These are phyloP conservation scores for Pantelozetes paolii DNA, from an alignment of 2,888 invertebrate genomes.

Conservation along the genomic window DNA sequence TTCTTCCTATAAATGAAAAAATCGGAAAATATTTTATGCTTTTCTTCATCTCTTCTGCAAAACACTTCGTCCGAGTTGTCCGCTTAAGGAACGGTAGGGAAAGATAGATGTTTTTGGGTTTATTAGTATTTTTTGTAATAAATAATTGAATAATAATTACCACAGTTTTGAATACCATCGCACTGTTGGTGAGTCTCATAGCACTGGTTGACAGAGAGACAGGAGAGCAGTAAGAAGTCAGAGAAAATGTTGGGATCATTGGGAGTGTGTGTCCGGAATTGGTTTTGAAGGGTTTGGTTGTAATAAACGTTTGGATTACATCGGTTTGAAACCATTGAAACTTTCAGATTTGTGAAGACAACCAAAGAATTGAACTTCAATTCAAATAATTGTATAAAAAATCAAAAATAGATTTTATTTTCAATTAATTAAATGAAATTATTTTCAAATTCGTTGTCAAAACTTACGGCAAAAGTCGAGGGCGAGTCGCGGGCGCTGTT, in stretches of 20 bases:
- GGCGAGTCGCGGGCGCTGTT: conserved; percentile 49
- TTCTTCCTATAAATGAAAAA: conserved; percentile 49
- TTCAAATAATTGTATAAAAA: neutral
- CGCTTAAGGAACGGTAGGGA: conserved; percentile 2
- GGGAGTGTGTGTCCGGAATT: neutral
- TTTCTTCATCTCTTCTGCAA: conserved; percentile 50
- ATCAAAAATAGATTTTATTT: neutral
- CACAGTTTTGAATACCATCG: conserved; percentile 55
- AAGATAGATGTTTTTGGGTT: too few species aligned
- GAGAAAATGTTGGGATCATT: too few species aligned
- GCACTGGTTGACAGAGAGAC: conserved; percentile 43
- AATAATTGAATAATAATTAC: too few species aligned
- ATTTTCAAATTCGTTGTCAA: neutral
- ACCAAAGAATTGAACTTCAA: conserved; percentile 52
- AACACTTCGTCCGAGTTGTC: conserved; percentile 54
- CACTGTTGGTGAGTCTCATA: conserved; percentile 50
- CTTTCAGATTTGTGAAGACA: conserved; percentile 54
- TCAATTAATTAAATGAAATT: neutral
- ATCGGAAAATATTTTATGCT: conserved; percentile 50
- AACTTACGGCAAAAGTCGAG: conserved; percentile 52
- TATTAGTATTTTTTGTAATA: too few species aligned
- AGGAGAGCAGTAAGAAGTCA: conserved; percentile 39
- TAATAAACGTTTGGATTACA: conserved; percentile 10
- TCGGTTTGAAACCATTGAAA: conserved; percentile 45
- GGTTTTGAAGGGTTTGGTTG: conserved; percentile 31